Evolutionary conservation across 2,888 invertebrate genomes (phyloP).

Genomic region (Perithous albicinctus): DNA sequence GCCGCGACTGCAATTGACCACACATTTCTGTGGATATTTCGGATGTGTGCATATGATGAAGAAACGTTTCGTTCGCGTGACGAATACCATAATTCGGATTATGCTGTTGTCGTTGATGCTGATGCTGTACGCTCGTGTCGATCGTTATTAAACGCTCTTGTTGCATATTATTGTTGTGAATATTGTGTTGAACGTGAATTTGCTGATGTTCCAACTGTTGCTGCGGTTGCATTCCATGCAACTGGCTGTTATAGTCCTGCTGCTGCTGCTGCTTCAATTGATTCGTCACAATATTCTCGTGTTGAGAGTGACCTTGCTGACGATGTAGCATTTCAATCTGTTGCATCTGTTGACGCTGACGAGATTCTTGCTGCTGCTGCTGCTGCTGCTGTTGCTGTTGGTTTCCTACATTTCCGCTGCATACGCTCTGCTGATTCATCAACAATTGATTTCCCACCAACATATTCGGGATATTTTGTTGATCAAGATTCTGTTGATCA

Average conservation of each 20-base stretch:
- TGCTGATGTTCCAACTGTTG: slow-evolving; percentile 75
- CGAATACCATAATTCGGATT: slow-evolving; percentile 73
- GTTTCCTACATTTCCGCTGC: slow-evolving; percentile 59
- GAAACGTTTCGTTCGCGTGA: slow-evolving; percentile 76
- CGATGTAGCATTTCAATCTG: slow-evolving; percentile 69
- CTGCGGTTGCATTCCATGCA: slow-evolving; percentile 79
- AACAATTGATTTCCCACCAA: slow-evolving; percentile 81
- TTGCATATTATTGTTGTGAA: slow-evolving; percentile 68
- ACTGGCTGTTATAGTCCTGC: slow-evolving; percentile 79
- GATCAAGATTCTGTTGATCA: slow-evolving; percentile 79
- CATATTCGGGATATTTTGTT: slow-evolving; percentile 80
- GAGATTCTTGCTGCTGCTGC: slow-evolving; percentile 77
- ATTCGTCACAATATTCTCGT: slow-evolving; percentile 77
- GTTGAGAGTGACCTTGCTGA: slow-evolving; percentile 75
- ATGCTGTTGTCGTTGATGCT: slow-evolving; percentile 72
- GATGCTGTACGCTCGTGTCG: slow-evolving; percentile 49
- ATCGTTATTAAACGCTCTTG: slow-evolving; percentile 68
- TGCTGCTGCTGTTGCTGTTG: slow-evolving; percentile 78
- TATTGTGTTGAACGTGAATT: slow-evolving; percentile 70
- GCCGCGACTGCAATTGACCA: slow-evolving; percentile 79
- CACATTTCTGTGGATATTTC: slow-evolving; percentile 76
- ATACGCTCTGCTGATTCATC: slow-evolving; percentile 78
- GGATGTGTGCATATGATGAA: slow-evolving; percentile 78
- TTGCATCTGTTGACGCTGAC: slow-evolving; percentile 78
- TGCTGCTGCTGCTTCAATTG: slow-evolving; percentile 80